These are phyloP conservation scores for Drosophila insularis DNA, from an alignment of 1,140 invertebrate species.

Conservation along the genomic window DNA sequence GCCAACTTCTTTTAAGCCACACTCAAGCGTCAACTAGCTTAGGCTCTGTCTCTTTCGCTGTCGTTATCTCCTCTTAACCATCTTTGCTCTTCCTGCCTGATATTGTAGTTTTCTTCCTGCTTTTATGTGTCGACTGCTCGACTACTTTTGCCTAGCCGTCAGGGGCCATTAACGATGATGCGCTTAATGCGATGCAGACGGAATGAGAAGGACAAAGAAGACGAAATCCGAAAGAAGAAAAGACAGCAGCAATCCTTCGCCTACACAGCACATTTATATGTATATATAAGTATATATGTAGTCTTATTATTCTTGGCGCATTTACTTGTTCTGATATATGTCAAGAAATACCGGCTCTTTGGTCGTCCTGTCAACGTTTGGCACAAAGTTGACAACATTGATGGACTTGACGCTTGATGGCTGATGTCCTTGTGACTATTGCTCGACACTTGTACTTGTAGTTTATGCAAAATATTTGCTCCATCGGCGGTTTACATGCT, in stretches of 20 bases:
- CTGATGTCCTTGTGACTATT: neutral
- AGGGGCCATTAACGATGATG: neutral
- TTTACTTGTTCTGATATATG: conserved; percentile 4
- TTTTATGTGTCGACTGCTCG: neutral
- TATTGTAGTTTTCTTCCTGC: neutral
- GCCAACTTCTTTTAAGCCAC: no score
- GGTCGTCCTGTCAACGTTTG: neutral
- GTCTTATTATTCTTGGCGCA: neutral
- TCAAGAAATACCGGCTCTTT: neutral
- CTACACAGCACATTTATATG: neutral
- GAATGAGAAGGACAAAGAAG: neutral
- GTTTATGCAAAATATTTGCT: neutral
- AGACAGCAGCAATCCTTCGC: neutral
- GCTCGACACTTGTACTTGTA: neutral
- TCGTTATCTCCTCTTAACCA: no score
- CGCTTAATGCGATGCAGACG: neutral
- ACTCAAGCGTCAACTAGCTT: conserved; percentile 1
- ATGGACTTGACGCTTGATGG: neutral
- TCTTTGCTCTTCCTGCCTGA: neutral
- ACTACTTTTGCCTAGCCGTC: neutral
- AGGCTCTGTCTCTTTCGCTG: neutral
- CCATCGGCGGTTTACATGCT: no score
- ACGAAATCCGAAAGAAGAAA: neutral
- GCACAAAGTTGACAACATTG: conserved; percentile 4
- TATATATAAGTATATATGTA: neutral